phyloP scores from a whole-genome alignment of 2,113 vertebrate species.

The Misgurnus anguillicaudatus region DNA sequence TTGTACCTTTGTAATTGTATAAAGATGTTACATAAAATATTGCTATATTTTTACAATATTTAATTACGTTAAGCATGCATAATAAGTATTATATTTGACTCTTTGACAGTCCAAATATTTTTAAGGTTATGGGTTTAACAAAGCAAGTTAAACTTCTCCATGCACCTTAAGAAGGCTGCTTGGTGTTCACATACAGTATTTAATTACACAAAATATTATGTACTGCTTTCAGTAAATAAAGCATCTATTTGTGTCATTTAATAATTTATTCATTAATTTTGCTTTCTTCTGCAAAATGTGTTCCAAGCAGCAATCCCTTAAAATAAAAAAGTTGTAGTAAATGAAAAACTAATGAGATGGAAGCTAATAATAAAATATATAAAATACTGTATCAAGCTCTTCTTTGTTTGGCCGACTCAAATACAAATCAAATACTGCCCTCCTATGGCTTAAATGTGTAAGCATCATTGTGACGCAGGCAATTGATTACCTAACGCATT shows the following conservation, averaged over 20 bases:
- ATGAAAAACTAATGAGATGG: neutral
- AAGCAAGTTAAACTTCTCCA: too few species aligned
- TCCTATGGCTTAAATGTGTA: conserved; percentile 63
- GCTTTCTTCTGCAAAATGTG: neutral
- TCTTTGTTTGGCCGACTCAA: neutral
- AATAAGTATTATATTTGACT: too few species aligned
- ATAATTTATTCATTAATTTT: neutral
- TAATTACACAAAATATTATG: too few species aligned
- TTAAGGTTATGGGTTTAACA: too few species aligned
- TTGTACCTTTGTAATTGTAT: too few species aligned
- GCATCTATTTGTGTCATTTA: neutral
- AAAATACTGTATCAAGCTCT: neutral
- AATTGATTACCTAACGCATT: conserved; percentile 48
- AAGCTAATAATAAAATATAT: neutral
- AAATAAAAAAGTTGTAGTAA: neutral
- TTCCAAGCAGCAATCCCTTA: neutral
- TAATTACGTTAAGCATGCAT: too few species aligned
- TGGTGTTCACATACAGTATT: too few species aligned
- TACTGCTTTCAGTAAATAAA: too few species aligned
- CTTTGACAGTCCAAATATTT: too few species aligned
- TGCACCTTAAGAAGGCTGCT: too few species aligned
- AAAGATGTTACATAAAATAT: too few species aligned
- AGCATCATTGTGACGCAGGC: conserved; percentile 53
- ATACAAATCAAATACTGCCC: conserved; percentile 69
- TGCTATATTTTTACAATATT: too few species aligned